phyloP scores from a whole-genome alignment of 1,140 invertebrate species.

The Scaptomyza montana region DNA sequence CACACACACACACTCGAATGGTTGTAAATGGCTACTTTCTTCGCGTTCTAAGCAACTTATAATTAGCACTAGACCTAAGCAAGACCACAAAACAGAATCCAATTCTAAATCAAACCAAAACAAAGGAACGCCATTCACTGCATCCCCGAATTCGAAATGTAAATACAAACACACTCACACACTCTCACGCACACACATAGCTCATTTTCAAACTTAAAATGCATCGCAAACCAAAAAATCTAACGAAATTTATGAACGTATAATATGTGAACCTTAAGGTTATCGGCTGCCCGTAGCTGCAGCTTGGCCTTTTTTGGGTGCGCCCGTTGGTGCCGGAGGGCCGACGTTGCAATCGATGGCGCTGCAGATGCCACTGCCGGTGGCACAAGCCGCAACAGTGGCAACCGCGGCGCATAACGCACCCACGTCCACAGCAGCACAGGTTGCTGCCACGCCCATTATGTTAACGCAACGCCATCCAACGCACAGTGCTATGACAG shows the following conservation, averaged over 20 bases:
- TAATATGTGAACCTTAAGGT: slow-evolving; percentile 82
- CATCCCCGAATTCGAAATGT: slow-evolving; percentile 65
- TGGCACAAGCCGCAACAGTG: slow-evolving; percentile 84
- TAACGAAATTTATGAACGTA: slow-evolving; percentile 47
- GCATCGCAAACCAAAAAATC: slow-evolving; percentile 29
- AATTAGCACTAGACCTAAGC: slow-evolving; percentile 75
- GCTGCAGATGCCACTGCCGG: slow-evolving; percentile 54
- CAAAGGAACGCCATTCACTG: slow-evolving; percentile 49
- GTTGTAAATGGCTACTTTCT: slow-evolving; percentile 66
- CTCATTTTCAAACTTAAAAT: slow-evolving; percentile 31
- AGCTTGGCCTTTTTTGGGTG: slow-evolving; percentile 84
- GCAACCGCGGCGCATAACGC: slow-evolving; percentile 72
- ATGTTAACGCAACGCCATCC: slow-evolving; percentile 79
- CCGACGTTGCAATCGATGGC: slow-evolving; percentile 85
- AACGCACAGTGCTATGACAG: slow-evolving; percentile 74
- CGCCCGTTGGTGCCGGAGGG: slow-evolving; percentile 80
- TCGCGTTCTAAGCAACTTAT: slow-evolving; percentile 60
- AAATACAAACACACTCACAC: slow-evolving; percentile 56
- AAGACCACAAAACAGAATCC: slow-evolving; percentile 1
- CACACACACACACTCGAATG: slow-evolving; percentile 24
- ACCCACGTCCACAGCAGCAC: slow-evolving; percentile 84
- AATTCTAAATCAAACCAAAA: slow-evolving; percentile 33
- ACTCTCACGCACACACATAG: slow-evolving; percentile 16
- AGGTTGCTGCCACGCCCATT: slow-evolving; percentile 84
- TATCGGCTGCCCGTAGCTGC: slow-evolving; percentile 85